phyloP scores from a whole-genome alignment of 2,113 vertebrate species.

The Cyphomyrus discorhynchus region DNA sequence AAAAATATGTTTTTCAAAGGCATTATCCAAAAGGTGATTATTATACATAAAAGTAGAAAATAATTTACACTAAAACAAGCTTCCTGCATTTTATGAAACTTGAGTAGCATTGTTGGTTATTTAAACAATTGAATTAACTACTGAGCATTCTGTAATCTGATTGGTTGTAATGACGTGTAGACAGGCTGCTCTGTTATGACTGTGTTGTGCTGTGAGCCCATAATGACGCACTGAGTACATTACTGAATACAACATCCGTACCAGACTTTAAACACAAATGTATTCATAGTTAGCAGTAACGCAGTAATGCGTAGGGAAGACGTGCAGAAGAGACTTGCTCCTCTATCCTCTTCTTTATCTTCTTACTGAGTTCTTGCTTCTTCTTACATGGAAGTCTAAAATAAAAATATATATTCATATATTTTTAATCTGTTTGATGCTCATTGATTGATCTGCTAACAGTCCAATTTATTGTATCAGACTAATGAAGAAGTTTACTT shows the following conservation, averaged over 20 bases:
- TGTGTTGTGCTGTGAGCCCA: not conserved
- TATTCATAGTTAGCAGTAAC: not conserved
- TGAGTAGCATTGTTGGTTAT: not conserved
- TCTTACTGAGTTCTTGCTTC: not conserved
- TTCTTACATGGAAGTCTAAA: not conserved
- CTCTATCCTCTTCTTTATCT: not conserved
- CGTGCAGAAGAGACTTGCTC: not conserved
- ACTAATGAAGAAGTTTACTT: not conserved
- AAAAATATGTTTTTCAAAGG: not conserved
- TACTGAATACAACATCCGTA: not conserved
- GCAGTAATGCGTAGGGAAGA: not conserved
- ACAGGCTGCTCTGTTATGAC: not conserved
- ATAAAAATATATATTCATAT: not conserved
- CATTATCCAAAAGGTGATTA: not conserved
- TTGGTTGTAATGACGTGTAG: constrained; percentile 2
- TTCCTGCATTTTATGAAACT: not conserved
- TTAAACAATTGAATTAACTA: not conserved
- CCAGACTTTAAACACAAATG: not conserved
- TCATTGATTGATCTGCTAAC: not conserved
- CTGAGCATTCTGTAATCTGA: not conserved
- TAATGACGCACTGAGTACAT: not conserved
- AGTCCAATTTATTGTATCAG: not conserved
- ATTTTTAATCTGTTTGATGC: not conserved
- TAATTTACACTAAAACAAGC: not conserved
- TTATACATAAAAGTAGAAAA: not conserved